Evolutionary conservation across 2,113 vertebrate genomes (phyloP).

Genomic region (Nannospalax galili): DNA sequence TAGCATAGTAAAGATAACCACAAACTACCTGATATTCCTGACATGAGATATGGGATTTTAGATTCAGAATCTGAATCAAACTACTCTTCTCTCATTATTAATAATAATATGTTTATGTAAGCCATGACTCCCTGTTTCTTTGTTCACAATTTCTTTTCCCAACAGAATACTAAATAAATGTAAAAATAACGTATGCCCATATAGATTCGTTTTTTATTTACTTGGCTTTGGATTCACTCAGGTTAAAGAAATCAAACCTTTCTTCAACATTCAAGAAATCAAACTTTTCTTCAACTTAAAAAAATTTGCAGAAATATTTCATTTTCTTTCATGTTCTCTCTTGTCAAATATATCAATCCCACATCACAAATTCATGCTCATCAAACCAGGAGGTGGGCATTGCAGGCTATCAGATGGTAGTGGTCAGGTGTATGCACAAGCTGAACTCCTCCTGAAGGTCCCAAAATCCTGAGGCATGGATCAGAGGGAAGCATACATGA

Average conservation of each 20-base stretch:
- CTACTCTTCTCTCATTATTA: neutral
- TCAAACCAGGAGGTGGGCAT: too few relatives aligned
- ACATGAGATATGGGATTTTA: neutral
- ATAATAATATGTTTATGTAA: neutral
- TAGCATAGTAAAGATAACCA: neutral
- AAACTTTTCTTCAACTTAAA: neutral
- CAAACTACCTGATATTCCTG: neutral
- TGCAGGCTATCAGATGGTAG: too few relatives aligned
- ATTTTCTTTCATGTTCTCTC: too few relatives aligned
- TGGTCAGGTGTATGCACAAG: too few relatives aligned
- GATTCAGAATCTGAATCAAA: neutral
- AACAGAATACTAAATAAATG: too few relatives aligned
- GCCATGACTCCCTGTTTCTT: neutral
- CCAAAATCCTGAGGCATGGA: too few relatives aligned
- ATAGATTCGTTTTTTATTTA: neutral
- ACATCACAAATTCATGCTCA: too few relatives aligned
- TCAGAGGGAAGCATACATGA: too few relatives aligned
- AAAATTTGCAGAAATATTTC: neutral
- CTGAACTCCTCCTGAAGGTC: too few relatives aligned
- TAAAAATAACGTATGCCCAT: too few relatives aligned
- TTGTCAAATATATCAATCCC: too few relatives aligned
- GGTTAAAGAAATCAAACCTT: neutral
- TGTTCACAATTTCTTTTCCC: neutral
- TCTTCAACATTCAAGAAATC: conserved; percentile 2
- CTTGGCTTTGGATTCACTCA: too few relatives aligned